Conservation (phyloP, 1,140 invertebrate genomes). For the Cherax quadricarinatus region DNA sequence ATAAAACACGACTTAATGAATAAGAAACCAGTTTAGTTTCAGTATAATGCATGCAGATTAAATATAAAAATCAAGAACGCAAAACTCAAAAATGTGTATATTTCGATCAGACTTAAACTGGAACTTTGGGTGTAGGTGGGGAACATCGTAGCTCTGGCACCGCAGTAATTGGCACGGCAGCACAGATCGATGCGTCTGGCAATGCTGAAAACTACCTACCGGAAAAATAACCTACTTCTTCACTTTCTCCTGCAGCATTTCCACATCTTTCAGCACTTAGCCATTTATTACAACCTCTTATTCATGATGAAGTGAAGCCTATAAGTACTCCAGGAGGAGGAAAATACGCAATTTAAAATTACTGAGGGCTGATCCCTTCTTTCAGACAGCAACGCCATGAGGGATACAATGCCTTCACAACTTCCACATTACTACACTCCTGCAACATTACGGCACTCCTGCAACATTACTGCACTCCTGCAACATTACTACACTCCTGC, state of each 20-base stretch:
- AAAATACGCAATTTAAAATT: background rate
- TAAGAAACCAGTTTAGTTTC: too few relatives aligned
- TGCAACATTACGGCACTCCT: too few relatives aligned
- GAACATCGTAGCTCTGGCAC: constrained; percentile 38
- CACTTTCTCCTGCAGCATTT: background rate
- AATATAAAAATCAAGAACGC: too few relatives aligned
- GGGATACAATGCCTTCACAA: too few relatives aligned
- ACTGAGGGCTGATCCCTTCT: background rate
- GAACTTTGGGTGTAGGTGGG: background rate
- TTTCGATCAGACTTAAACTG: too few relatives aligned
- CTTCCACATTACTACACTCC: too few relatives aligned
- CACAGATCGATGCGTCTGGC: constrained; percentile 42
- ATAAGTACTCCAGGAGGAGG: background rate
- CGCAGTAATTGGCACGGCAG: constrained; percentile 42
- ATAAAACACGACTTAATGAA: too few relatives aligned
- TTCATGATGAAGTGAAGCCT: background rate
- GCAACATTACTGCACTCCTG: too few relatives aligned
- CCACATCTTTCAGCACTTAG: background rate
- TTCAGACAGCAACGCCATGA: too few relatives aligned
- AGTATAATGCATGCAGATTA: too few relatives aligned
- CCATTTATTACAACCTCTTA: background rate
- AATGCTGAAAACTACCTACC: constrained; percentile 16
- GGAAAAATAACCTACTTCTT: background rate
- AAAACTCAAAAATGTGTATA: too few relatives aligned
- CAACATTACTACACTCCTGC: too few relatives aligned